These are phyloP conservation scores for Samia ricini DNA, from an alignment of 1,140 invertebrate genomes.

Conservation along the genomic window DNA sequence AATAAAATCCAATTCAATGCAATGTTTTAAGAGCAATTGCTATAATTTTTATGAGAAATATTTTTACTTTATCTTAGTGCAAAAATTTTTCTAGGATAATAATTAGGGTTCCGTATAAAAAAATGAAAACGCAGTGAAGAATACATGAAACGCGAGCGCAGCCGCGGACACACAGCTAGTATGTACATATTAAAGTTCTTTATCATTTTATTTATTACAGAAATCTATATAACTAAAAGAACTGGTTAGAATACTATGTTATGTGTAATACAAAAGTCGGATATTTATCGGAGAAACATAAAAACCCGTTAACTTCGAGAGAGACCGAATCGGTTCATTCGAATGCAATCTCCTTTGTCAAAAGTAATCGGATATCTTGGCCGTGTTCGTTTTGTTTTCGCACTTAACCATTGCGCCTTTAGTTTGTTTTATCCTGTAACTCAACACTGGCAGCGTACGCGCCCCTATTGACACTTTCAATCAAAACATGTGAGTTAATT, in stretches of 20 bases:
- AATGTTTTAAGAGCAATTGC: too few species aligned
- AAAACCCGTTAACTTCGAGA: conserved; percentile 42
- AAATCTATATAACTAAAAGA: not conserved
- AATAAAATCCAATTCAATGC: too few species aligned
- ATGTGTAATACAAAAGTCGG: not conserved
- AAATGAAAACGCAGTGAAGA: too few species aligned
- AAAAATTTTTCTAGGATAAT: too few species aligned
- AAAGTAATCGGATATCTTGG: conserved; percentile 68
- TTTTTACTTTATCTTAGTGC: too few species aligned
- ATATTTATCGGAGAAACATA: not conserved
- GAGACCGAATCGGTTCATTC: conserved; percentile 52
- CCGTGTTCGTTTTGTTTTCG: conserved; percentile 70
- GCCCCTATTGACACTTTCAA: conserved; percentile 72
- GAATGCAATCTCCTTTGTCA: conserved; percentile 59
- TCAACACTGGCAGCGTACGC: conserved; percentile 53
- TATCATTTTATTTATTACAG: too few species aligned
- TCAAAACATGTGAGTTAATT: conserved; percentile 66
- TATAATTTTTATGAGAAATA: too few species aligned
- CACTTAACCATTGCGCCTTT: conserved; percentile 67
- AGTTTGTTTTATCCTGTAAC: conserved; percentile 67
- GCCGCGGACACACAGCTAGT: too few species aligned
- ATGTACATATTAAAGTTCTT: too few species aligned
- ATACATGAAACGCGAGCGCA: too few species aligned
- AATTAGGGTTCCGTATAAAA: too few species aligned
- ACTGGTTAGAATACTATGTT: not conserved